phyloP scores from a whole-genome alignment of 2,797 vertebrate species.

The Eurystomus glaucurus region DNA sequence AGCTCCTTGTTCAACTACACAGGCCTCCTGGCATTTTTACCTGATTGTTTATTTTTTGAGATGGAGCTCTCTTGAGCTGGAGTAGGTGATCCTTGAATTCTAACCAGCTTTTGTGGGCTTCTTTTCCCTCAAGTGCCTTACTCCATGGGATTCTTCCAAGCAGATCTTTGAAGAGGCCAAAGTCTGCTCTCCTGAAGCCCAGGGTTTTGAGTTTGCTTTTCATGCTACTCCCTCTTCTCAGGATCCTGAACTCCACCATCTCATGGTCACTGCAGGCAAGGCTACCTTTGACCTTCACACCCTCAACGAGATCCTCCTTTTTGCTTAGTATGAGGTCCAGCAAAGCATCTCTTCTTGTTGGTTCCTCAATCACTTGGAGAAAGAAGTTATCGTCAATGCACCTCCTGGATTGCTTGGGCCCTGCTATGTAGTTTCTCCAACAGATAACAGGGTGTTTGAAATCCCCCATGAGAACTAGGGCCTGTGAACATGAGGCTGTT shows the following conservation, averaged over 20 bases:
- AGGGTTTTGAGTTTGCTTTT: neutral
- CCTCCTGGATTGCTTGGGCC: neutral
- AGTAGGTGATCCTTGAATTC: neutral
- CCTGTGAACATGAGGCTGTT: neutral
- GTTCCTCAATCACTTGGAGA: neutral
- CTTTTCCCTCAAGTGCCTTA: neutral
- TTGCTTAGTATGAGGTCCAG: neutral
- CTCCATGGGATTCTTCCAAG: neutral
- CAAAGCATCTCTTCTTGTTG: neutral
- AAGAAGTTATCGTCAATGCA: neutral
- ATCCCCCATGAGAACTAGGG: neutral
- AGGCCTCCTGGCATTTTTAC: neutral
- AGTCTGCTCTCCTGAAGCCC: neutral
- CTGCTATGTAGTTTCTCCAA: neutral
- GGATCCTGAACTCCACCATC: neutral
- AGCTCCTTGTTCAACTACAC: no score
- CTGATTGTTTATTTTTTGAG: neutral
- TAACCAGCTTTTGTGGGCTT: neutral
- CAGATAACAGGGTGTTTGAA: neutral
- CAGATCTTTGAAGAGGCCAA: neutral
- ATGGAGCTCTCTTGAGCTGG: neutral
- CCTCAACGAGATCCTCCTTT: neutral
- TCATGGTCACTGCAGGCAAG: neutral
- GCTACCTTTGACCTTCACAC: neutral
- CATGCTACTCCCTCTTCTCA: neutral